Percentiles rank a stretch among this genome's conserved stretches.
phyloP scores from a whole-genome alignment of 2,797 vertebrate species.

The Cyclura pinguis region DNA sequence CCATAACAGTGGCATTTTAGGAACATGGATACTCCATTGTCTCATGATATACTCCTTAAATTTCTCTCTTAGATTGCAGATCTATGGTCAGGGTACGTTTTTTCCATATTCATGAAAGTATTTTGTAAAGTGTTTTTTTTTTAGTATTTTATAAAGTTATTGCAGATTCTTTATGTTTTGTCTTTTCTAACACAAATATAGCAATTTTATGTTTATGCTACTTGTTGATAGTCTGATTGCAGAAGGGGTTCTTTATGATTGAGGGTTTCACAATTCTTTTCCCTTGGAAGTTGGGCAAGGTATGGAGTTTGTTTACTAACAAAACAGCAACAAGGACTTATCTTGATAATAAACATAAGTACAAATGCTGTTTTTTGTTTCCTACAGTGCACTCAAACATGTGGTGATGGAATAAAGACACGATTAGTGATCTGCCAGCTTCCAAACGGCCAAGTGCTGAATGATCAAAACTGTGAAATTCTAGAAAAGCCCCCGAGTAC shows the following conservation, averaged over 20 bases:
- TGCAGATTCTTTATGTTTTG: background rate
- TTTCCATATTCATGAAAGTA: background rate
- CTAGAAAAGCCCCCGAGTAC: slow-evolving; percentile 89
- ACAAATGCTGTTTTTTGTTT: slow-evolving; percentile 27
- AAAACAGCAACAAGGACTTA: background rate
- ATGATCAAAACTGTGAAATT: slow-evolving; percentile 92
- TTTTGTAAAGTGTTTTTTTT: background rate
- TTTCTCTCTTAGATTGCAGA: background rate
- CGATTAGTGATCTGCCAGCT: slow-evolving; percentile 93
- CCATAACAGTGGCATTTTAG: background rate
- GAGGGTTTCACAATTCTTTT: background rate
- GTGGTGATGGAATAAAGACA: slow-evolving; percentile 90
- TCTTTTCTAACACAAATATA: background rate
- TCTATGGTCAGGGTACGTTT: background rate
- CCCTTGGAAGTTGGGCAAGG: background rate
- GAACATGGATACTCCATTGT: background rate
- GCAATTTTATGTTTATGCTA: background rate
- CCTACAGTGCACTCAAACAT: slow-evolving; percentile 91
- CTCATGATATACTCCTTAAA: background rate
- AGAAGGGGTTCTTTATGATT: background rate
- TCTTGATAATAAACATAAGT: background rate
- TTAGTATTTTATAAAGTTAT: too few species aligned
- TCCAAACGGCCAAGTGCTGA: slow-evolving; percentile 87
- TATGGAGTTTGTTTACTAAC: background rate
- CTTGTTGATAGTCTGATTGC: background rate